Evolutionary conservation across 2,888 invertebrate species (phyloP).

Genomic region (Pristionchus japonicus): DNA sequence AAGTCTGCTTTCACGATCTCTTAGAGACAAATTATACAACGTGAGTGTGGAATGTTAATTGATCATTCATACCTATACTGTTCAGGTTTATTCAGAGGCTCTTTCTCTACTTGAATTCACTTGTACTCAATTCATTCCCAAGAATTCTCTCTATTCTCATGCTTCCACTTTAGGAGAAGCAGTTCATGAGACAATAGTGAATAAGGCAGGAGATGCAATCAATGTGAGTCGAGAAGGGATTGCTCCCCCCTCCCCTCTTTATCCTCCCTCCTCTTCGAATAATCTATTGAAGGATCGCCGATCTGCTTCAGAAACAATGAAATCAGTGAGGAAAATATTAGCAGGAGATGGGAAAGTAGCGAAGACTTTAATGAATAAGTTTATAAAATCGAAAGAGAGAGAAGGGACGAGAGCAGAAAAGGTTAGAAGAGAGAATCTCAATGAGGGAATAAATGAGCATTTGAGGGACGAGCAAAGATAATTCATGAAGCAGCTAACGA

Average conservation of each 20-base stretch:
- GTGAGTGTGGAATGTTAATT: background rate
- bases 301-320: background rate
- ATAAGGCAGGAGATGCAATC: slow-evolving; percentile 37
- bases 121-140: slow-evolving; percentile 27
- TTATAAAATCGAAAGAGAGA: slow-evolving; percentile 39
- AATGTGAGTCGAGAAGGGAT: background rate
- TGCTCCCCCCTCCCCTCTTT: no score
- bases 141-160: background rate
- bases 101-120: slow-evolving; percentile 38
- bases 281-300: background rate
- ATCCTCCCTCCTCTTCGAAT: no score
- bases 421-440: no score
- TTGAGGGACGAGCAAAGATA: slow-evolving; percentile 42
- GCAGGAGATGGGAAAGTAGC: slow-evolving; percentile 16
- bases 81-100: slow-evolving; percentile 29
- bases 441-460: no score
- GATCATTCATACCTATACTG: no score
- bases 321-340: slow-evolving; percentile 17
- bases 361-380: slow-evolving; percentile 7
- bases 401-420: slow-evolving; percentile 47
- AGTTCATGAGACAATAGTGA: slow-evolving; percentile 32
- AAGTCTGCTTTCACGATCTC: background rate
- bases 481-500: slow-evolving; percentile 29
- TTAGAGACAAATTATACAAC: slow-evolving; percentile 39
- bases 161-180: background rate